Conservation (phyloP, 2,113 vertebrate species). For the Rhizomys pruinosus region DNA sequence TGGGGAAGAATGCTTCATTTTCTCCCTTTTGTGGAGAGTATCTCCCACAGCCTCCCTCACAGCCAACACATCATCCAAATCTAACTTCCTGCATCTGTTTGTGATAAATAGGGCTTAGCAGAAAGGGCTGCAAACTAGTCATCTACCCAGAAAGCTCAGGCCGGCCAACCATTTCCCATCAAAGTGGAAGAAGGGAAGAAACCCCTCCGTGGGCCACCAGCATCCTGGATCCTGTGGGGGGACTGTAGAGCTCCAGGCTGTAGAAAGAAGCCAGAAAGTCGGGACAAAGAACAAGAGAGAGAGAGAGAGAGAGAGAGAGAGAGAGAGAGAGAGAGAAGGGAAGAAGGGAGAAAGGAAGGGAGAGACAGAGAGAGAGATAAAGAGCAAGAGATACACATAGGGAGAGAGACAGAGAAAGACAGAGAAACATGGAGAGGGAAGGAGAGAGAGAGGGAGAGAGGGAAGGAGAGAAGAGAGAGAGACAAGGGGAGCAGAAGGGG, state of each 20-base stretch:
- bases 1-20: constrained; percentile 84
- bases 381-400: too few relatives aligned
- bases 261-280: not conserved
- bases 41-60: constrained; percentile 38
- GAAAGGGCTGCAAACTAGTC: not conserved
- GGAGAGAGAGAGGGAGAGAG: too few relatives aligned
- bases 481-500: not conserved
- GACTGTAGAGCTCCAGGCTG: not conserved
- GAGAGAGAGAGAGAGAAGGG: too few relatives aligned
- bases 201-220: accelerated
- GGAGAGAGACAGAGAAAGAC: too few relatives aligned
- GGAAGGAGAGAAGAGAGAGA: too few relatives aligned
- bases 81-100: constrained; percentile 83
- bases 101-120: constrained; percentile 72
- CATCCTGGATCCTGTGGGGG: not conserved
- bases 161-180: not conserved
- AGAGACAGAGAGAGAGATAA: too few relatives aligned
- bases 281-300: too few relatives aligned
- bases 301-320: too few relatives aligned
- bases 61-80: constrained; percentile 80
- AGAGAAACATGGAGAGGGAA: too few relatives aligned
- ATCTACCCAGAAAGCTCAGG: not conserved
- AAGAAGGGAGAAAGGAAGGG: too few relatives aligned
- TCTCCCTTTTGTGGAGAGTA: constrained; percentile 70
- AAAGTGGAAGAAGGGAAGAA: not conserved